phyloP scores from a whole-genome alignment of 2,113 vertebrate genomes.

The Equus przewalskii region DNA sequence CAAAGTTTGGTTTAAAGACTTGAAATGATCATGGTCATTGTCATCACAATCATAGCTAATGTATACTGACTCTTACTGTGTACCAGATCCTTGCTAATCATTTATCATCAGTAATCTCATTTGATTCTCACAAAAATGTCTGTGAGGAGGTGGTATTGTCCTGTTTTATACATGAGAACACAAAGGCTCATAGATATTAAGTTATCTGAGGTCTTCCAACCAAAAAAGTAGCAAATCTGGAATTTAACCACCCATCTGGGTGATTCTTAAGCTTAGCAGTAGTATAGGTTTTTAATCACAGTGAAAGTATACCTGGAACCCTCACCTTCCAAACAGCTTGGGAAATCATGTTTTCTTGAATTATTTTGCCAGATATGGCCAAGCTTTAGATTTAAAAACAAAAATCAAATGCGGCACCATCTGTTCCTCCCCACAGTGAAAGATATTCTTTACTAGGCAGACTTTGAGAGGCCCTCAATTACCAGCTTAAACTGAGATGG shows the following conservation, averaged over 20 bases:
- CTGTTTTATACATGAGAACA: neutral
- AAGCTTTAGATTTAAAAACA: neutral
- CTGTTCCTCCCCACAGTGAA: neutral
- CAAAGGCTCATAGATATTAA: neutral
- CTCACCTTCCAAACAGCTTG: neutral
- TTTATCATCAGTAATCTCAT: neutral
- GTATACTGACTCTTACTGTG: neutral
- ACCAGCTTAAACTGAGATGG: neutral
- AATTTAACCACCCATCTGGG: neutral
- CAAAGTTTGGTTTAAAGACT: neutral
- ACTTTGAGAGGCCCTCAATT: constrained; percentile 27
- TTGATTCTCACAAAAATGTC: neutral
- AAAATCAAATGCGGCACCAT: neutral
- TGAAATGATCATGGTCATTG: neutral
- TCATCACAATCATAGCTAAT: neutral
- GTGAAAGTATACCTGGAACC: neutral
- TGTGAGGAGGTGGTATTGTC: neutral
- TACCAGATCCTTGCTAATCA: neutral
- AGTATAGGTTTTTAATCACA: neutral
- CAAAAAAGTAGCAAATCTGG: neutral
- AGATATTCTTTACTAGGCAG: neutral
- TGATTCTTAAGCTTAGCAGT: neutral
- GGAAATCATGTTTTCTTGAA: constrained; percentile 14
- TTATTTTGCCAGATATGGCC: neutral
- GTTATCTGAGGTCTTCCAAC: neutral